Percentiles rank a stretch among this genome's conserved stretches.
Evolutionary conservation across 2,888 invertebrate genomes (phyloP).

Genomic region (Acanthosepion esculentum): DNA sequence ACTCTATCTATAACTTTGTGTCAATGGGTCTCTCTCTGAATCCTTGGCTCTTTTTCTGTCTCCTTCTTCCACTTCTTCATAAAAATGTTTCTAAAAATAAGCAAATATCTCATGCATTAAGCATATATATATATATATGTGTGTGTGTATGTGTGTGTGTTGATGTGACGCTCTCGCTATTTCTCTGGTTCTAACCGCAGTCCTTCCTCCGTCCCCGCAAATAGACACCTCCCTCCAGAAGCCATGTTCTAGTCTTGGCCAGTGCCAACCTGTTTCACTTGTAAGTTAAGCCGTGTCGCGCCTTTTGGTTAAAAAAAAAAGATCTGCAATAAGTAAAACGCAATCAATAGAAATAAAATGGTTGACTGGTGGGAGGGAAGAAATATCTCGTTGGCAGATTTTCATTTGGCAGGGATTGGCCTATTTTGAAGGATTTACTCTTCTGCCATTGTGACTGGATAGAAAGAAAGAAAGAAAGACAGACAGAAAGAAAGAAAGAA

Average conservation of each 20-base stretch:
- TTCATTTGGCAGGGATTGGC: not conserved
- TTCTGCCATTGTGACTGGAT: not conserved
- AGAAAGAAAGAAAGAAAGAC: not conserved
- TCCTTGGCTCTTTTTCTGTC: too few relatives aligned
- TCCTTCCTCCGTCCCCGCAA: too few relatives aligned
- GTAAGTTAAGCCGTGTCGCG: not conserved
- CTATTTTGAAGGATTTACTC: not conserved
- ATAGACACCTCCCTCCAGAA: too few relatives aligned
- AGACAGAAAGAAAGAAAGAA: not conserved
- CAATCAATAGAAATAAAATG: not conserved
- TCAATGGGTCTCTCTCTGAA: too few relatives aligned
- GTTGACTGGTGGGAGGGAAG: not conserved
- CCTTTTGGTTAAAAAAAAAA: not conserved
- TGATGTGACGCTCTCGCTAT: too few relatives aligned
- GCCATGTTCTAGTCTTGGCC: not conserved
- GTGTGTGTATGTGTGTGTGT: too few relatives aligned
- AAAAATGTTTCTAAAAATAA: too few relatives aligned
- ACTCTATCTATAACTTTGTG: not conserved
- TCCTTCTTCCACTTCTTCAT: too few relatives aligned
- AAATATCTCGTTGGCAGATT: not conserved
- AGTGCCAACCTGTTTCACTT: slow-evolving; percentile 2
- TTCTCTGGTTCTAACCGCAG: too few relatives aligned
- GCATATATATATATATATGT: too few relatives aligned
- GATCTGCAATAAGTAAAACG: not conserved
- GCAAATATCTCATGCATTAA: too few relatives aligned